These are phyloP conservation scores for Drosophila azteca DNA, from an alignment of 1,140 invertebrate species.

Conservation along the genomic window DNA sequence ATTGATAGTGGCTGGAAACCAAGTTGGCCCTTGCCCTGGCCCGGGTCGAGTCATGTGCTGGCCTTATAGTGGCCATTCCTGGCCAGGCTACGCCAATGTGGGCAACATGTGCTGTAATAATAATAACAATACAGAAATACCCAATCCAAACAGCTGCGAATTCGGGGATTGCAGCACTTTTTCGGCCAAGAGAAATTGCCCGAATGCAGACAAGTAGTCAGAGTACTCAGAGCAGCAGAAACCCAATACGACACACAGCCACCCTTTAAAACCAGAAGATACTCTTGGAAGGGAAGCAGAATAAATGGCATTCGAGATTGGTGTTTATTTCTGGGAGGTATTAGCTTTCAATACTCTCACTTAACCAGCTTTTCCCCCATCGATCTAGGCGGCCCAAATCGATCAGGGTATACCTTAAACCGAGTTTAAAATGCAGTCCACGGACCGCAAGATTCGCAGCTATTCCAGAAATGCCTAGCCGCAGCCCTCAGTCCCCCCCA, in stretches of 20 bases:
- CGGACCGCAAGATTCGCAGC: conserved; percentile 5
- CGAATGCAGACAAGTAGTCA: not conserved
- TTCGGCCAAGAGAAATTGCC: conserved; percentile 24
- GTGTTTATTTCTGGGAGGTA: too few species aligned
- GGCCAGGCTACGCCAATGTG: conserved; percentile 5
- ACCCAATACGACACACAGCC: not conserved
- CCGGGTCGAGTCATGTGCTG: conserved; percentile 10
- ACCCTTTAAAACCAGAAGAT: too few species aligned
- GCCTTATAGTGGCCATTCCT: conserved; percentile 1
- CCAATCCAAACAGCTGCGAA: conserved; percentile 36
- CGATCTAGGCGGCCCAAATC: not conserved
- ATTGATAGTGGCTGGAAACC: conserved; percentile 42
- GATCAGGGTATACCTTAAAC: conserved; percentile 13
- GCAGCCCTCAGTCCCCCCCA: too few species aligned
- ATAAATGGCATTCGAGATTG: too few species aligned
- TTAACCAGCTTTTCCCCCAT: too few species aligned
- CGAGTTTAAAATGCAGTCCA: not conserved
- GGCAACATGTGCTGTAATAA: conserved; percentile 56
- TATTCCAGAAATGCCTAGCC: conserved; percentile 25
- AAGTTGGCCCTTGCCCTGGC: conserved; percentile 28
- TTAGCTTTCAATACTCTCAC: too few species aligned
- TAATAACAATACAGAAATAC: conserved; percentile 50
- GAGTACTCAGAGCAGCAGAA: not conserved
- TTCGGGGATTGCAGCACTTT: conserved; percentile 30
- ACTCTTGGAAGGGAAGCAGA: too few species aligned